Base-by-base conservation (phyloP, 2,888 invertebrate genomes). In the Ophioninae sp. region DNA sequence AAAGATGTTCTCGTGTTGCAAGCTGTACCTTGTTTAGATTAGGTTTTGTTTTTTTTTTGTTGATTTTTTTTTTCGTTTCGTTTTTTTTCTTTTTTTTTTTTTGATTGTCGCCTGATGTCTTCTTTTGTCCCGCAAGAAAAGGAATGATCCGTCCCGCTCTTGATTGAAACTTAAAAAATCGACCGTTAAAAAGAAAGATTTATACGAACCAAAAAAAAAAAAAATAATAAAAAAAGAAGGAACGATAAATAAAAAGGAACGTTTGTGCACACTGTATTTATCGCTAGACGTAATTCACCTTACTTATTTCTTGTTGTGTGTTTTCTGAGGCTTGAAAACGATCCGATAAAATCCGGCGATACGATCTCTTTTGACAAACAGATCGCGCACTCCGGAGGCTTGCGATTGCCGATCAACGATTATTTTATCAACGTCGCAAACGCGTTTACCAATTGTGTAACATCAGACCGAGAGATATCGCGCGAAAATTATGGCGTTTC, bases 291-390 rank as follows among this genome's bases (percentile, higher is more conserved):
- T 30, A 30, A 30, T 30, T 30, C 30, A 30, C 30, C 30, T 30
- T 30, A 30, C 30, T 30, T 30, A 30, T 30, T 30, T 30, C 3
- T 82, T 74, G 78, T 72, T 65, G 73, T 85, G 77, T 83, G 77
- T 76, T 76, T 73, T 76, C 69, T 73, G 65, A 75, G 79, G 73
- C 73, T 72, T 80, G 72, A 62, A 78, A 70, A 56, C 37, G 56
- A 70, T 64, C 70, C 21, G 80, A 83, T 83, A 83, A 83, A 83
- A 80, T 77, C 62, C 69, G 50, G 30, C 30, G 30, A 30, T 50
- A 50, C 6, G 30, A 76, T 80, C 80, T 83, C 73, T 77, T 83
- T 83, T 83, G 57, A 30, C 69, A 83, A 83, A 80, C 72, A 64
- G 77, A 62, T 77, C 59, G 73, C 50, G 17, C 50, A 50, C 50